Evolutionary conservation across 2,888 invertebrate genomes (phyloP).

Genomic region (Cotesia congregata): DNA sequence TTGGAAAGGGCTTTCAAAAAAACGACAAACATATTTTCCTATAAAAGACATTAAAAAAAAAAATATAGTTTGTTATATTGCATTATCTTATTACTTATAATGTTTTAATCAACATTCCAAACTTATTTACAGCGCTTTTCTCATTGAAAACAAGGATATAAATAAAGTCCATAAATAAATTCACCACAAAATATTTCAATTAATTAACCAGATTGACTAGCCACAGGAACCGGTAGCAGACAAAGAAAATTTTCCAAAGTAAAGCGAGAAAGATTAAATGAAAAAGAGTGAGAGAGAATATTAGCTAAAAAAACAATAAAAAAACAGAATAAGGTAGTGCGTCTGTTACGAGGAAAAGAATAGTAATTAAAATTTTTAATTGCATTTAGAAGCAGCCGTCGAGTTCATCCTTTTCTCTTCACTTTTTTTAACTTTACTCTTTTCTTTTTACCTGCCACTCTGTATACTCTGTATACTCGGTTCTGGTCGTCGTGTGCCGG

Average conservation of each 20-base stretch:
- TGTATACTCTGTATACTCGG: neutral
- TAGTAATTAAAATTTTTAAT: conserved; percentile 68
- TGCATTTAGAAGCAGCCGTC: conserved; percentile 60
- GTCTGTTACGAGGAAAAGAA: conserved; percentile 52
- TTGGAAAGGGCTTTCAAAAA: too few species aligned
- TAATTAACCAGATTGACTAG: conserved; percentile 32
- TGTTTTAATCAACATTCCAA: neutral
- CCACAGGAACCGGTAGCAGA: conserved; percentile 24
- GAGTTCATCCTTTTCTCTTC: conserved; percentile 48
- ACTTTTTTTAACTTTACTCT: conserved; percentile 43
- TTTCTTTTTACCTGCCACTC: conserved; percentile 38
- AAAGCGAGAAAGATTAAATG: conserved; percentile 23
- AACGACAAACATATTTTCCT: too few species aligned
- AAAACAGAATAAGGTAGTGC: conserved; percentile 24
- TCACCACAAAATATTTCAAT: conserved; percentile 27
- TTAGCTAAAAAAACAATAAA: conserved; percentile 8
- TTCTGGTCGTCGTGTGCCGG: neutral
- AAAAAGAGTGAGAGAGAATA: neutral
- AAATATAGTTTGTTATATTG: too few species aligned
- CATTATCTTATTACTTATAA: too few species aligned
- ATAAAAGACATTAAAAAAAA: too few species aligned
- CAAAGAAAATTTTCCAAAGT: conserved; percentile 2
- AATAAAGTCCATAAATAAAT: conserved; percentile 21
- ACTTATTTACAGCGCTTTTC: neutral
- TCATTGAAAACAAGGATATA: neutral